These are phyloP conservation scores for Anagrus nilaparvatae DNA, from an alignment of 1,140 invertebrate genomes.

Conservation along the genomic window DNA sequence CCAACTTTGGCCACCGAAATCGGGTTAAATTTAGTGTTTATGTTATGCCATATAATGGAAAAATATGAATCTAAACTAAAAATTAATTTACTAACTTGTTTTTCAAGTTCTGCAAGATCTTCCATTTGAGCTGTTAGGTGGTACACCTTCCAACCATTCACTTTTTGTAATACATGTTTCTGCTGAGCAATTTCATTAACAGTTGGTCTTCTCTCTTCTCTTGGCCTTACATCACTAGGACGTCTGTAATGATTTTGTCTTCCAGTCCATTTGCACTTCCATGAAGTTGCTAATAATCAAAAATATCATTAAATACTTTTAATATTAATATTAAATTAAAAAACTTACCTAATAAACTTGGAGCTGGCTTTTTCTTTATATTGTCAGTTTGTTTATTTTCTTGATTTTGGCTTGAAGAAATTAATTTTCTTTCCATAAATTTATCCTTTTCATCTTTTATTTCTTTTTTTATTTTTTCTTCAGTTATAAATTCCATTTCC, in stretches of 20 bases:
- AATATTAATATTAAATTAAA: constrained; percentile 1
- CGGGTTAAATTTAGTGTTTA: too few relatives aligned
- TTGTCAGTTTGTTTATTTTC: constrained; percentile 8
- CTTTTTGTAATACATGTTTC: constrained; percentile 73
- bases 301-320: not conserved
- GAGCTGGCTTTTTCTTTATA: constrained; percentile 23
- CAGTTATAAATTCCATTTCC: constrained; percentile 57
- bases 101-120: constrained; percentile 62
- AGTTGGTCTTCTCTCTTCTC: constrained; percentile 71
- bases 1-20: too few relatives aligned
- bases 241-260: constrained; percentile 74
- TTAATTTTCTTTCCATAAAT: constrained; percentile 24
- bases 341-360: constrained; percentile 32
- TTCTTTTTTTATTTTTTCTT: constrained; percentile 46
- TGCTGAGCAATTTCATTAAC: constrained; percentile 85
- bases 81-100: constrained; percentile 38
- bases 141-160: constrained; percentile 93
- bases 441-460: constrained; percentile 36
- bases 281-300: constrained; percentile 37
- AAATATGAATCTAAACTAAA: too few relatives aligned
- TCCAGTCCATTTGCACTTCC: constrained; percentile 41
- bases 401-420: constrained; percentile 10
- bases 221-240: constrained; percentile 78
- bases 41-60: too few relatives aligned
- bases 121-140: constrained; percentile 88